These are phyloP conservation scores for Tauraco erythrolophus DNA, from an alignment of 2,113 vertebrate species.

Conservation along the genomic window DNA sequence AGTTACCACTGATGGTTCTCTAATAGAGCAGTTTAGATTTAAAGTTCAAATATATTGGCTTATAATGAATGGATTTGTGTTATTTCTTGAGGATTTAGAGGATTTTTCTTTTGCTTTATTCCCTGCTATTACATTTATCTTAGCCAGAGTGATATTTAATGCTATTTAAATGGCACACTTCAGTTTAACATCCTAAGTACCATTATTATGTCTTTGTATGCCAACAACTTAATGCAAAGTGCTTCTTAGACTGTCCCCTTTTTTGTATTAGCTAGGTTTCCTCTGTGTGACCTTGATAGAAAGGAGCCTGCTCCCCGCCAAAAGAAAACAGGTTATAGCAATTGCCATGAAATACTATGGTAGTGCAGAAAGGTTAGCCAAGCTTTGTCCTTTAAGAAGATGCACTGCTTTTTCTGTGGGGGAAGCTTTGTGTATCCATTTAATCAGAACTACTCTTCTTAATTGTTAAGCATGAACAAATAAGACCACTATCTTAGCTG, in stretches of 20 bases:
- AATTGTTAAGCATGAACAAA: neutral
- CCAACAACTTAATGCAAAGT: neutral
- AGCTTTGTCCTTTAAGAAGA: neutral
- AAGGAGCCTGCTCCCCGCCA: neutral
- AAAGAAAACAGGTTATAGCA: neutral
- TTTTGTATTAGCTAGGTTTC: neutral
- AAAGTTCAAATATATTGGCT: neutral
- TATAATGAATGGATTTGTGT: neutral
- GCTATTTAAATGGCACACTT: neutral
- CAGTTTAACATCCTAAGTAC: neutral
- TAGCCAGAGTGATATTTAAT: neutral
- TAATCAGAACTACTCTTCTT: neutral
- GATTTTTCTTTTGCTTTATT: slow-evolving; percentile 15
- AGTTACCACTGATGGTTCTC: neutral
- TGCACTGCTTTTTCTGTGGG: neutral
- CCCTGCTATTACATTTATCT: neutral
- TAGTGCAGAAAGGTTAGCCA: neutral
- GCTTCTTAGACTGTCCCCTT: neutral
- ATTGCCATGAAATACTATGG: neutral
- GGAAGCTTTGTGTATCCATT: neutral
- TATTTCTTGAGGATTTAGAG: slow-evolving; percentile 13
- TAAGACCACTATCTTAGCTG: neutral
- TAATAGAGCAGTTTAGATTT: neutral
- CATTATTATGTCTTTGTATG: neutral
- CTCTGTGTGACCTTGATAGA: neutral